A percentile compares a stretch with the other conserved stretches of the same genome.
Conservation (phyloP, 2,113 vertebrate genomes). For the Stercorarius parasiticus region DNA sequence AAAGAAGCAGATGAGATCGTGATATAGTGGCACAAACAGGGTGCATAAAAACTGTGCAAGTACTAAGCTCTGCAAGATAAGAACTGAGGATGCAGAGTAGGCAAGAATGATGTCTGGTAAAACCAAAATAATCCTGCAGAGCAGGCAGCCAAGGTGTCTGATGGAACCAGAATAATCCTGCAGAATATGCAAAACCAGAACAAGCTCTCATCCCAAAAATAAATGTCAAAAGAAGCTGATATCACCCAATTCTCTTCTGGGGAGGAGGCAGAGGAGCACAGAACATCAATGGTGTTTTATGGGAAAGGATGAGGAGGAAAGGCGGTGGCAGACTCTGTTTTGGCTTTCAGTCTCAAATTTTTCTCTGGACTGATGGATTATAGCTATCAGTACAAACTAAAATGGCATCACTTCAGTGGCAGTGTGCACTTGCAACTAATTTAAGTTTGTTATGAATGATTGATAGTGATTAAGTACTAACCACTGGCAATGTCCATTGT, state of each 20-base stretch:
- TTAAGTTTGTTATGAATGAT: background rate
- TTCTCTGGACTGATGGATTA: background rate
- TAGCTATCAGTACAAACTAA: background rate
- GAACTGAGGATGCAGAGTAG: background rate
- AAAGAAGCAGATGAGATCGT: background rate
- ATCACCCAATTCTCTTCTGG: background rate
- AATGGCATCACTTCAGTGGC: background rate
- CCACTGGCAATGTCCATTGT: background rate
- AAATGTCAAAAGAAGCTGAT: slow-evolving; percentile 1
- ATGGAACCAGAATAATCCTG: slow-evolving; percentile 44
- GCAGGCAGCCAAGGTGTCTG: background rate
- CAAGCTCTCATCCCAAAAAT: slow-evolving; percentile 35
- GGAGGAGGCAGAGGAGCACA: background rate
- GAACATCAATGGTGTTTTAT: background rate
- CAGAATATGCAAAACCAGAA: slow-evolving; percentile 36
- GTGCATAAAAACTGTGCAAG: background rate
- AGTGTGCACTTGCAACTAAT: background rate
- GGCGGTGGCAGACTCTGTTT: background rate
- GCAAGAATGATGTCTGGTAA: slow-evolving; percentile 18
- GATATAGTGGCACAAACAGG: background rate
- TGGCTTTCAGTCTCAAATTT: background rate
- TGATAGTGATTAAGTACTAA: background rate
- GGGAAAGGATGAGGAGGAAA: background rate
- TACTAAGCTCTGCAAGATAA: background rate
- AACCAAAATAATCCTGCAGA: slow-evolving; percentile 55